phyloP scores from a whole-genome alignment of 2,888 invertebrate species.

The Autographa gamma region DNA sequence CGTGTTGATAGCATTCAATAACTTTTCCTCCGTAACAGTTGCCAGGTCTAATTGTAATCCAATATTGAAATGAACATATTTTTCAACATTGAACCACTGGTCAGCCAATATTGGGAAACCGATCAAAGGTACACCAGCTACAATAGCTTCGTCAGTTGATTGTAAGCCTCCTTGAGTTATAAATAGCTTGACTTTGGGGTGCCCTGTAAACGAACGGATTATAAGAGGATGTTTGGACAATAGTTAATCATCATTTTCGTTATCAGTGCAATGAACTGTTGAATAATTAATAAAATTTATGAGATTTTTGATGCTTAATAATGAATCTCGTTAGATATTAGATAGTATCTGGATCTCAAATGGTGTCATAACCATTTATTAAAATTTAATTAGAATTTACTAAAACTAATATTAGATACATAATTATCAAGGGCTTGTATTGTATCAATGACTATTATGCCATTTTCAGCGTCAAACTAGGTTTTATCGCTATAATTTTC shows the following conservation, averaged over 20 bases:
- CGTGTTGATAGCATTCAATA: slow-evolving; percentile 62
- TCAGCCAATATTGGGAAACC: slow-evolving; percentile 79
- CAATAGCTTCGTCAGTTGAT: slow-evolving; percentile 80
- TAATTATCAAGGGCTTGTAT: no score
- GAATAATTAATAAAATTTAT: background rate
- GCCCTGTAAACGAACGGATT: slow-evolving; percentile 61
- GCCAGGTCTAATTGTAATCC: slow-evolving; percentile 68
- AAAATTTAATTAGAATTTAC: no score
- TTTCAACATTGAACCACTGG: slow-evolving; percentile 75
- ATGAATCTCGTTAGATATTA: no score
- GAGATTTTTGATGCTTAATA: background rate
- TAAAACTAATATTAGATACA: no score
- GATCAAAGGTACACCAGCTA: slow-evolving; percentile 75
- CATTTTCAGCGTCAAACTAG: no score
- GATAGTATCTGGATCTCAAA: no score
- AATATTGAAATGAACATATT: slow-evolving; percentile 65
- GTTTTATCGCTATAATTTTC: no score
- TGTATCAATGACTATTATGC: no score
- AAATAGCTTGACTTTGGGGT: slow-evolving; percentile 79
- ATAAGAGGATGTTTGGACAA: background rate
- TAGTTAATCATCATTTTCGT: background rate
- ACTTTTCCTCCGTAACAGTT: slow-evolving; percentile 61
- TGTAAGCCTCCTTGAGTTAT: slow-evolving; percentile 82
- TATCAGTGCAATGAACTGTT: background rate
- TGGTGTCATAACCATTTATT: no score